phyloP scores from a whole-genome alignment of 2,113 vertebrate species.

The Sceloporus tristichus region DNA sequence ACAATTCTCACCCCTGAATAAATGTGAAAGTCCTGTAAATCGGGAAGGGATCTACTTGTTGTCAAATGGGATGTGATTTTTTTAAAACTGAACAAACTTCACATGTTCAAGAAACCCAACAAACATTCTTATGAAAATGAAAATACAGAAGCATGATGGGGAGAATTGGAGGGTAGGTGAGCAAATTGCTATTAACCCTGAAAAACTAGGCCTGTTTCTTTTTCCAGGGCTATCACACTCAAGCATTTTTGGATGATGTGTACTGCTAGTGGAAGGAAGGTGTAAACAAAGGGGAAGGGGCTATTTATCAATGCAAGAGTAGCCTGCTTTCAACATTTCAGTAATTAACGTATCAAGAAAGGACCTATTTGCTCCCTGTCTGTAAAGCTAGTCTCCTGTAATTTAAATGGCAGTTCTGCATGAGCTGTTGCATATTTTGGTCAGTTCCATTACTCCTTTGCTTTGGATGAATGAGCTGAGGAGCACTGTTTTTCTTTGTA shows the following conservation, averaged over 20 bases:
- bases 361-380: background rate
- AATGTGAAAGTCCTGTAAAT: background rate
- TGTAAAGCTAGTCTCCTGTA: background rate
- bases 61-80: background rate
- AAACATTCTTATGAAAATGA: background rate
- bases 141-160: background rate
- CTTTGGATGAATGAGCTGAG: accelerated
- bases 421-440: background rate
- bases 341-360: background rate
- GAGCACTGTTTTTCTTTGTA: background rate
- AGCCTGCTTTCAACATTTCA: accelerated
- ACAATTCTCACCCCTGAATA: too few species aligned
- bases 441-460: slow-evolving; percentile 15
- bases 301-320: background rate
- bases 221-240: background rate
- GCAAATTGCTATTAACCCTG: background rate
- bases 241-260: background rate
- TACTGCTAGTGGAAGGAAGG: background rate
- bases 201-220: background rate
- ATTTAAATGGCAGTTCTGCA: slow-evolving; percentile 18
- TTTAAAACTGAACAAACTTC: background rate
- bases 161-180: background rate
- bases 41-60: background rate
- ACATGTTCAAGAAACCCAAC: accelerated
- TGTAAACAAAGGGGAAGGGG: background rate